phyloP scores from a whole-genome alignment of 2,888 invertebrate genomes.

The Lobophora halterata region DNA sequence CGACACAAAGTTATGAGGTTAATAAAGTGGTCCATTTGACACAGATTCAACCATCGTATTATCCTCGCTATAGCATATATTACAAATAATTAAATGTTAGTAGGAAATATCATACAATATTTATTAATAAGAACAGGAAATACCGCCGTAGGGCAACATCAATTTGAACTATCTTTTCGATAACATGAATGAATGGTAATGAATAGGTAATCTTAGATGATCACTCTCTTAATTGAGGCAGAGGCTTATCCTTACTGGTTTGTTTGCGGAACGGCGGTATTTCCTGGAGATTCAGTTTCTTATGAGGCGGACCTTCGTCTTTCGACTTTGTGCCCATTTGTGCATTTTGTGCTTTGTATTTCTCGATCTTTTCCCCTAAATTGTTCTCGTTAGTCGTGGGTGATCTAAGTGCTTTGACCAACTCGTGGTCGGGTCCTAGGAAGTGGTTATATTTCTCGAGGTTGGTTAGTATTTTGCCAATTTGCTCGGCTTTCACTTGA shows the following conservation, averaged over 20 bases:
- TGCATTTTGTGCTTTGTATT: constrained; percentile 62
- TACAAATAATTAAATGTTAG: constrained; percentile 34
- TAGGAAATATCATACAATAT: constrained; percentile 38
- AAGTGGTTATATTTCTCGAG: constrained; percentile 92
- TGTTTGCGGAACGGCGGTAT: constrained; percentile 74
- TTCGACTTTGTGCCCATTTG: constrained; percentile 72
- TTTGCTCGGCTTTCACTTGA: constrained; percentile 96
- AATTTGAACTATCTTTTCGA: constrained; percentile 14
- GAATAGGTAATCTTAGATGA: constrained; percentile 2
- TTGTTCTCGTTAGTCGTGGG: constrained; percentile 66
- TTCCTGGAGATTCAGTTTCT: constrained; percentile 77
- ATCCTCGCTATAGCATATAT: constrained; percentile 42
- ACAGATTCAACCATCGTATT: constrained; percentile 41
- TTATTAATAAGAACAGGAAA: constrained; percentile 44
- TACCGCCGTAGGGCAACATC: constrained; percentile 40
- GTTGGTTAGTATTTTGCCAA: constrained; percentile 95
- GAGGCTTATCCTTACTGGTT: constrained; percentile 51
- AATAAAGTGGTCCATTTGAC: constrained; percentile 38
- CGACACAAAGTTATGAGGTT: constrained; percentile 33
- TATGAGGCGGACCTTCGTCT: constrained; percentile 80
- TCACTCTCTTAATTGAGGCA: constrained; percentile 43
- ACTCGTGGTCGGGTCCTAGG: constrained; percentile 81
- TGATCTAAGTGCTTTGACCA: constrained; percentile 73
- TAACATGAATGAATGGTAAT: constrained; percentile 1
- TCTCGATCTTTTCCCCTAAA: constrained; percentile 63